A percentile compares a stretch with the other conserved stretches of the same genome.
Conservation (phyloP, 1,140 invertebrate genomes). For the Mercenaria mercenaria region DNA sequence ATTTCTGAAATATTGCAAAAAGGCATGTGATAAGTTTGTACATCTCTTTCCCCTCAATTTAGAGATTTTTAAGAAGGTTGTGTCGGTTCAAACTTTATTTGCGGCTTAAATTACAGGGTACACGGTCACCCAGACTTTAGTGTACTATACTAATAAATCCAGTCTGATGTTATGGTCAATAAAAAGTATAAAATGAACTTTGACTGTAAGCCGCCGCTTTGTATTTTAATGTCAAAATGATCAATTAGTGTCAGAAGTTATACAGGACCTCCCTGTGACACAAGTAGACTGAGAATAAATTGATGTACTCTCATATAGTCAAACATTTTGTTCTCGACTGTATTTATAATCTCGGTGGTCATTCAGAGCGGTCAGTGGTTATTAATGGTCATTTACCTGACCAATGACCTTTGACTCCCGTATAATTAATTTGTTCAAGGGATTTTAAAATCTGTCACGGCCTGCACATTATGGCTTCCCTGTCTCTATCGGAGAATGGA, state of each 20-base stretch:
- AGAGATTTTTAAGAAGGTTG: too few species aligned
- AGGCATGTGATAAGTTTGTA: too few species aligned
- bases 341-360: constrained; percentile 30
- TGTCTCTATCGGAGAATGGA: background rate
- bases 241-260: constrained; percentile 38
- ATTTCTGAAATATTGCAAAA: too few species aligned
- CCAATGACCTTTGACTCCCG: constrained; percentile 32
- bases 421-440: constrained; percentile 39
- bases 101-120: background rate
- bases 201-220: background rate
- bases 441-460: constrained; percentile 17
- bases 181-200: constrained; percentile 25
- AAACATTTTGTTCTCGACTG: background rate
- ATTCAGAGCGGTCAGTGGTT: background rate
- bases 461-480: constrained; percentile 15
- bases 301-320: background rate
- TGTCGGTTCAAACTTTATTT: background rate
- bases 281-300: constrained; percentile 8
- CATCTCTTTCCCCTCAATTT: too few species aligned
- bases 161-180: background rate
- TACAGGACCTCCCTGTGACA: constrained; percentile 1
- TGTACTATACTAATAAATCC: background rate
- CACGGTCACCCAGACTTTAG: background rate
- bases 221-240: constrained; percentile 22
- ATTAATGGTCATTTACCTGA: constrained; percentile 30